phyloP scores from a whole-genome alignment of 2,797 vertebrate species.

The Cheirogaleus major region DNA sequence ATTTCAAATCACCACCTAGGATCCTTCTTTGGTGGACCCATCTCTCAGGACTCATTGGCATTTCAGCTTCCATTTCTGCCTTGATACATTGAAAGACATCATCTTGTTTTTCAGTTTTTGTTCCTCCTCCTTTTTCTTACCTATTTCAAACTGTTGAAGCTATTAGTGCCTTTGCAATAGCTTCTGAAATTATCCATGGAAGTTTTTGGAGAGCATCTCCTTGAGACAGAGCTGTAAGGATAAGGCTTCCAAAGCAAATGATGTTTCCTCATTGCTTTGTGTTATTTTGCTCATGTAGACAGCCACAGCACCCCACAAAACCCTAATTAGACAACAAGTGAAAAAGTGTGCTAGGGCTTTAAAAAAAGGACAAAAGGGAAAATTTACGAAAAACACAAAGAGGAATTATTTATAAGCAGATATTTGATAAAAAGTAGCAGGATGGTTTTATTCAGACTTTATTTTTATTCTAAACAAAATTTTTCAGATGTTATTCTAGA shows the following conservation, averaged over 20 bases:
- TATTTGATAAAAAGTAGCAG: background rate
- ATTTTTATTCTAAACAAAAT: background rate
- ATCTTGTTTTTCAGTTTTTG: background rate
- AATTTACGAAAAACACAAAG: background rate
- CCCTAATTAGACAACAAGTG: background rate
- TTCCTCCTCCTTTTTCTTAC: background rate
- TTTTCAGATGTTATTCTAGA: background rate
- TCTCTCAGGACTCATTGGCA: background rate
- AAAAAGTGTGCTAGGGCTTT: background rate
- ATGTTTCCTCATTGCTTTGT: background rate
- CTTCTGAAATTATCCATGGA: conserved; percentile 30
- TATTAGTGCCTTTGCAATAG: conserved; percentile 38
- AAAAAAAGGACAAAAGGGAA: background rate
- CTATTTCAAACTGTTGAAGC: background rate
- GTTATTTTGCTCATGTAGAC: background rate
- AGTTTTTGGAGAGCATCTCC: background rate
- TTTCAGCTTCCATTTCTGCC: conserved; percentile 38
- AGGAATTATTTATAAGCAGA: background rate
- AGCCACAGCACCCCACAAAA: background rate
- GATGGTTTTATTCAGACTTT: background rate
- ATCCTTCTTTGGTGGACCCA: background rate
- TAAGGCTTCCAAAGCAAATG: background rate
- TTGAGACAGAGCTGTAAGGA: background rate
- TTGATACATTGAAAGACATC: background rate
- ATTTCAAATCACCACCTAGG: background rate